Evolutionary conservation across 2,888 invertebrate genomes (phyloP), one percentile per base, ranked within the genome.

Genomic region (Sussaba pulchella): DNA sequence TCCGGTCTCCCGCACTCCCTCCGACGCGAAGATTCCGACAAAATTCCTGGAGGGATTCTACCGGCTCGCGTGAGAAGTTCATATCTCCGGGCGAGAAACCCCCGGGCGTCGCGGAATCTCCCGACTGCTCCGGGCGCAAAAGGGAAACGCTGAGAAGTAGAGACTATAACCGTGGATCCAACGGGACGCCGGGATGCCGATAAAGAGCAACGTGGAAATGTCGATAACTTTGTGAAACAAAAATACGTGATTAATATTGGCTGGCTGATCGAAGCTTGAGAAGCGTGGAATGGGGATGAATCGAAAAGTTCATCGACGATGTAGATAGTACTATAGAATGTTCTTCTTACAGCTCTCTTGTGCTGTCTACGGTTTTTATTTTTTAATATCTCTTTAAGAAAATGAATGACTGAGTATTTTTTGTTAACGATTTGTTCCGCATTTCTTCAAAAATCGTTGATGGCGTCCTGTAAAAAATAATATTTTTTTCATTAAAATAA

Each of bases 41-140:
- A 66, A 82, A 81, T 83, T 78, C 82, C 83, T 76, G 81, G 43
- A 71, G 72, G 76, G 73, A 74, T 81, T 80, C 78, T 70, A 39
- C 69, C 78, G 70, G 71, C 63, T 76, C 79, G 83, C 82, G 80
- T 74, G 83, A 82, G 83, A 63, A 83, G 80, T 83, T 83, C 80
- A 83, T 82, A 82, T 83, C 80, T 82, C 71, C 67, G 70, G 57
- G 80, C 64, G 81, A 50, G 77, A 81, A 77, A 81, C 41, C 73
- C n/a, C 39, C 69, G 24, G 64, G 43, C 71, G 70, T 52, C 59
- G 57, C 57, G 69, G 57, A 26, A 73, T 77, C 63, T 41, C 70
- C 19, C 24, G 72, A 31, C 21, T 26, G 43, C 41, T 26, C 12
- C 41, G 31, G 12, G 19, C 43, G 47, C 9, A 26, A 50, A 71